Evolutionary conservation across 2,797 vertebrate species (phyloP), one percentile per base, ranked within the genome.

Genomic region (Myiotriccus ornatus): DNA sequence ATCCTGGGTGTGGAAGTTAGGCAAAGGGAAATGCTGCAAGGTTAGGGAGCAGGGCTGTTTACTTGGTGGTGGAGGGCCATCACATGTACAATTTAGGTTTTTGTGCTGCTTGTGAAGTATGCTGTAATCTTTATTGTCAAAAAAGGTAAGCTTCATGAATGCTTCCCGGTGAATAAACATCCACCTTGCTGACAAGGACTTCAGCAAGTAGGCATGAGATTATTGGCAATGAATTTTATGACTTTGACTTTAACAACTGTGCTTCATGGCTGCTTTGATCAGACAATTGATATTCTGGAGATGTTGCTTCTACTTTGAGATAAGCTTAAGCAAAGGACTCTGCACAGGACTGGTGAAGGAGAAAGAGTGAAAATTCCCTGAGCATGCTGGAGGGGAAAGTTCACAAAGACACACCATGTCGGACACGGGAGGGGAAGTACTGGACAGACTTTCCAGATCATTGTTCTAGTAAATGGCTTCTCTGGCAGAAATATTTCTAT

Each of bases 241-340:
- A 78, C 91, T 93, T 94, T 93, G 85, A 93, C 94, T 96, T 96
- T 90, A 94, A 88, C 74, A 79, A 56, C 88, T 49, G 55, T 2
- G 59, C 57, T 86, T 93, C 89, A 88, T 68, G 87, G 76, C 90
- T 93, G 94, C 94, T 96, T 95, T 94, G 80, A 95, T 95, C 74
- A 95, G 80, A 84, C 74, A 90, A 96, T 95, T 96, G 94, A 87
- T 96, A 96, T 96, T 93, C 96, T 25, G 10, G 77, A 84, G 81
- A 82, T 70, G 92, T 84, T 93, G 67, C 52, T 49, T 95, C 77
- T 37, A 65, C 0, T 2, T 47, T 56, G 74, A 91, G 85, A 76
- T 77, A 78, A 87, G 70, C 84, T 90, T 62, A 84, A 87, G 86
- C 47, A 82, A 88, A 88, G 63, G 86, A 49, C 74, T 95, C 71